phyloP scores from a whole-genome alignment of 1,140 invertebrate genomes.

The Pseudobourletiella spinata region DNA sequence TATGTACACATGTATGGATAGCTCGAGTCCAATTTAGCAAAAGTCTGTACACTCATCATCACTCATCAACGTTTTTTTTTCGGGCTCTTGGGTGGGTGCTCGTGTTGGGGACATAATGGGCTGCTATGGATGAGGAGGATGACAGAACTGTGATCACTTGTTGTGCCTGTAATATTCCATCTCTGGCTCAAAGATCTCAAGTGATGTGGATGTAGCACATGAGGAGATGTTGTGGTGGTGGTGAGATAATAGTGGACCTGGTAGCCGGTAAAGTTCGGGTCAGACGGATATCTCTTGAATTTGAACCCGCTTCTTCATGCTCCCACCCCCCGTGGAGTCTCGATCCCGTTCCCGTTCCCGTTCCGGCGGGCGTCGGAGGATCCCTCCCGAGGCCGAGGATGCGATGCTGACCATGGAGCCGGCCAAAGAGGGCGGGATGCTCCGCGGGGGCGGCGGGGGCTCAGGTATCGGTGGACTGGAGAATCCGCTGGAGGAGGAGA shows the following conservation, averaged over 20 bases:
- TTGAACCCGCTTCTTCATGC: constrained; percentile 71
- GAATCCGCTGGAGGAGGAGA: constrained; percentile 31
- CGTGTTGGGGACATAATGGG: no score
- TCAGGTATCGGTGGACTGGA: constrained; percentile 40
- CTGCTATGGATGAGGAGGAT: no score
- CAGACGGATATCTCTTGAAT: constrained; percentile 76
- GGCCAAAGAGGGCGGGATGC: constrained; percentile 3
- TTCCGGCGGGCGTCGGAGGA: neutral
- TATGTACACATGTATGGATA: no score
- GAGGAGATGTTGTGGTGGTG: no score
- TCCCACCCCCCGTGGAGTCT: constrained; percentile 33
- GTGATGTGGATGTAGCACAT: no score
- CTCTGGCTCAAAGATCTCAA: no score
- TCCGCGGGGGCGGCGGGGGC: constrained; percentile 37
- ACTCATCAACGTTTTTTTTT: no score
- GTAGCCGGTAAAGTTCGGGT: neutral
- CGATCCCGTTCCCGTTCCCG: neutral
- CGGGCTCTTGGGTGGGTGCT: no score
- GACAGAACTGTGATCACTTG: no score
- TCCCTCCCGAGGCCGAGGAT: neutral
- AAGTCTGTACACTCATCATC: no score
- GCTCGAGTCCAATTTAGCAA: no score
- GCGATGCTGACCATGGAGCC: constrained; percentile 3
- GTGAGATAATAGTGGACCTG: neutral
- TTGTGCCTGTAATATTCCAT: no score